Evolutionary conservation across 2,113 vertebrate species (phyloP).

Genomic region (Notothenia rossii): DNA sequence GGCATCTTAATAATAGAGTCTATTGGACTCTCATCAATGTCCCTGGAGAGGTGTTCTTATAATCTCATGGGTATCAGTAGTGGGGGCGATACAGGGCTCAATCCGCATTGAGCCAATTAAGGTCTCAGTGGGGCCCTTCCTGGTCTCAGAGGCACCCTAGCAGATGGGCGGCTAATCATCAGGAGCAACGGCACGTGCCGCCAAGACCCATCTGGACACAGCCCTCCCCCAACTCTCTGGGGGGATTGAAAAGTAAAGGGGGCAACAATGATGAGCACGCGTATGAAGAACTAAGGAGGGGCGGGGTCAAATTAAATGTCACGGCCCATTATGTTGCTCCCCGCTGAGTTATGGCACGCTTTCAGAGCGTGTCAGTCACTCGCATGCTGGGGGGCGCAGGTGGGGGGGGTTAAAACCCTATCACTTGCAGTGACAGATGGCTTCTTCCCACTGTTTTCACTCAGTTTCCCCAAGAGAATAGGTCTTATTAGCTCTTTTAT

Average conservation of each 20-base stretch:
- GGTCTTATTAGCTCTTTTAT: slow-evolving; percentile 66
- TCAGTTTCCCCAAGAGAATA: slow-evolving; percentile 66
- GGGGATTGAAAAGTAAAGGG: slow-evolving; percentile 57
- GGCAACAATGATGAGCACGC: slow-evolving; percentile 73
- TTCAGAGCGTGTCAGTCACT: slow-evolving; percentile 62
- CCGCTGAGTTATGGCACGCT: slow-evolving; percentile 67
- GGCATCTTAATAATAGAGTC: slow-evolving; percentile 38
- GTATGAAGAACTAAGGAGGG: slow-evolving; percentile 56
- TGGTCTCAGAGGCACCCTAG: slow-evolving; percentile 62
- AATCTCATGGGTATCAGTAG: slow-evolving; percentile 62
- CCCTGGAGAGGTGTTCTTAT: slow-evolving; percentile 65
- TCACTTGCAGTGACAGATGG: slow-evolving; percentile 82
- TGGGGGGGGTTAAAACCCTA: slow-evolving; percentile 53
- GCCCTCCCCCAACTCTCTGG: slow-evolving; percentile 48
- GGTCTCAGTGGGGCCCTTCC: slow-evolving; percentile 70
- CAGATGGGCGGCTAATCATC: slow-evolving; percentile 81
- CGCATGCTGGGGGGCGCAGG: slow-evolving; percentile 27
- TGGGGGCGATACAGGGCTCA: slow-evolving; percentile 65
- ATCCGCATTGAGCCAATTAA: slow-evolving; percentile 85
- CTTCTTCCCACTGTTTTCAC: slow-evolving; percentile 44
- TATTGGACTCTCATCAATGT: slow-evolving; percentile 48
- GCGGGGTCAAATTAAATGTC: slow-evolving; percentile 62
- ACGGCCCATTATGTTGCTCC: slow-evolving; percentile 72
- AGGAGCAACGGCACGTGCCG: slow-evolving; percentile 66
- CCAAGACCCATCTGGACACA: slow-evolving; percentile 70